phyloP scores from a whole-genome alignment of 2,113 vertebrate genomes.

The Cercocebus atys region DNA sequence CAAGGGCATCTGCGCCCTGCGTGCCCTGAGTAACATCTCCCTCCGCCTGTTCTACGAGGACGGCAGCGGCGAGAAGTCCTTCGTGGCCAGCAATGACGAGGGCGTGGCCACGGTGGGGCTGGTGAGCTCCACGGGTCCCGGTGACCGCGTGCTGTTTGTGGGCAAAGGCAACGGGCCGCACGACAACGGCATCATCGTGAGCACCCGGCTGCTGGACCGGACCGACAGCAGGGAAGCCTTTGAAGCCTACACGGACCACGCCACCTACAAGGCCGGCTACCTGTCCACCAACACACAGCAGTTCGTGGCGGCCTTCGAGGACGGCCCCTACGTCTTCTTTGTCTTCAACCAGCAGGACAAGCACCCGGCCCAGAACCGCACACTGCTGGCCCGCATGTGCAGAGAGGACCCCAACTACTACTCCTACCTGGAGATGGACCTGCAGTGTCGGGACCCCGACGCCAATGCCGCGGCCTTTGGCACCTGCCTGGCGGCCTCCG shows the following conservation, averaged over 20 bases:
- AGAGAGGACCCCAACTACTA: slow-evolving; percentile 91
- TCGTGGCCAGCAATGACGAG: slow-evolving; percentile 94
- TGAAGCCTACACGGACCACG: slow-evolving; percentile 92
- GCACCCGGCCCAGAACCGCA: slow-evolving; percentile 89
- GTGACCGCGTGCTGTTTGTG: slow-evolving; percentile 88
- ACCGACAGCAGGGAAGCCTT: slow-evolving; percentile 89
- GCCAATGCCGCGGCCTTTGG: slow-evolving; percentile 78
- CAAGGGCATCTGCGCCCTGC: slow-evolving; percentile 94
- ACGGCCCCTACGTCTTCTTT: slow-evolving; percentile 90
- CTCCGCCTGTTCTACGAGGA: slow-evolving; percentile 89
- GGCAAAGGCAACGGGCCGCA: slow-evolving; percentile 93
- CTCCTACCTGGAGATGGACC: slow-evolving; percentile 97
- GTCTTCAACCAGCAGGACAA: slow-evolving; percentile 92
- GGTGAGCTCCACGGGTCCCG: slow-evolving; percentile 84
- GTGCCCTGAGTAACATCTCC: slow-evolving; percentile 87
- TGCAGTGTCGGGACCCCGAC: slow-evolving; percentile 85
- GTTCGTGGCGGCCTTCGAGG: slow-evolving; percentile 90
- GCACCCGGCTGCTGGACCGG: slow-evolving; percentile 91
- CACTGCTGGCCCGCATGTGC: slow-evolving; percentile 92
- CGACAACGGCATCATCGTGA: slow-evolving; percentile 96
- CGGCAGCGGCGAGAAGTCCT: slow-evolving; percentile 94
- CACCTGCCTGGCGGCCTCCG: slow-evolving; percentile 89
- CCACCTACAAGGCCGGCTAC: slow-evolving; percentile 89
- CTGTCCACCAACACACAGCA: slow-evolving; percentile 87
- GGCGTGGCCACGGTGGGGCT: slow-evolving; percentile 92